Conservation (phyloP, 2,888 invertebrate genomes). For the Mythimna loreyi region DNA sequence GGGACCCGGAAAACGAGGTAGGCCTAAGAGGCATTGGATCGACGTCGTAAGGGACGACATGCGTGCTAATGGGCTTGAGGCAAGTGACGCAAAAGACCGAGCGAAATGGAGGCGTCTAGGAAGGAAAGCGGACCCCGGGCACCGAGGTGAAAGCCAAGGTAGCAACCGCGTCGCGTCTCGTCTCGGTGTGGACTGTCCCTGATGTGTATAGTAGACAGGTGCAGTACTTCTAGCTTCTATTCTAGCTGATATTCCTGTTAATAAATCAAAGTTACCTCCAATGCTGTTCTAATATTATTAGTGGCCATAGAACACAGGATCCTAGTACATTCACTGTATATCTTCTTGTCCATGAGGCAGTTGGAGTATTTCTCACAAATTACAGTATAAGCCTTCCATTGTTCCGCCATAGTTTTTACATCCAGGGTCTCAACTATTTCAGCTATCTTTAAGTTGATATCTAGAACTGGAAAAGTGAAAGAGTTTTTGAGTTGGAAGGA, state of each 20-base stretch:
- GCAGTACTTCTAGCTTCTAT: too few species aligned
- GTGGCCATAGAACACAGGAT: constrained; percentile 75
- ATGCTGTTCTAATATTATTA: constrained; percentile 74
- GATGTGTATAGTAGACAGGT: too few species aligned
- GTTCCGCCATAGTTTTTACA: constrained; percentile 89
- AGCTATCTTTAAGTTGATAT: constrained; percentile 86
- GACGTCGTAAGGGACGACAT: too few species aligned
- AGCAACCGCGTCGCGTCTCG: too few species aligned
- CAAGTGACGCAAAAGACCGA: too few species aligned
- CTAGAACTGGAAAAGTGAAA: constrained; percentile 78
- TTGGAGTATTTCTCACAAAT: constrained; percentile 86
- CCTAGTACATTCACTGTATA: constrained; percentile 75
- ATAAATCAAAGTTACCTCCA: constrained; percentile 73
- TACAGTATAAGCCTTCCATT: constrained; percentile 88
- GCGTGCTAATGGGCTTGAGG: too few species aligned
- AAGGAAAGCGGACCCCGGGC: too few species aligned
- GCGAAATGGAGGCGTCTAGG: too few species aligned
- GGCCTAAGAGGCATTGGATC: too few species aligned
- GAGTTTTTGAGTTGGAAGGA: not conserved
- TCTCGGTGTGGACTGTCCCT: too few species aligned
- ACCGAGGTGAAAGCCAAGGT: too few species aligned
- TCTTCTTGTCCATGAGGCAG: constrained; percentile 73
- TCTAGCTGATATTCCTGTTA: not conserved
- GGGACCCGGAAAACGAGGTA: too few species aligned
- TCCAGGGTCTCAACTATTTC: constrained; percentile 86